Conservation (phyloP, 2,797 vertebrate species). For the Tadarida brasiliensis region DNA sequence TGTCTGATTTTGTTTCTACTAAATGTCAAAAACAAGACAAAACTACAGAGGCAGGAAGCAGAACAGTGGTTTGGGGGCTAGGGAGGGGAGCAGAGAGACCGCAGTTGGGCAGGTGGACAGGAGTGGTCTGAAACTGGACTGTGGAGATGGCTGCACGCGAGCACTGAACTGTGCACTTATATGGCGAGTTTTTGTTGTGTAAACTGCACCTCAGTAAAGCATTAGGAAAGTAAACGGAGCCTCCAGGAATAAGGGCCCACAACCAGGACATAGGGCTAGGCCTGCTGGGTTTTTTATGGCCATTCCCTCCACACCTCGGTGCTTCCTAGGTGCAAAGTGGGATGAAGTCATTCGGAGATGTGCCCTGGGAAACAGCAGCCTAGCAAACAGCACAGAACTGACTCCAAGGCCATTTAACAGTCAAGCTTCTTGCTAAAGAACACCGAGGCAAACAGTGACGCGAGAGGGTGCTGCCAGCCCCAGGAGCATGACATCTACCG, state of each 20-base stretch:
- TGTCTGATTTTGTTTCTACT: fast-evolving
- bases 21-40: background rate
- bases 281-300: background rate
- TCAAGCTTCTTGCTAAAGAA: background rate
- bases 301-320: background rate
- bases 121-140: background rate
- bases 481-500: fast-evolving
- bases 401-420: background rate
- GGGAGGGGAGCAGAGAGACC: too few species aligned
- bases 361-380: background rate
- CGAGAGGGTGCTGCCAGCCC: fast-evolving
- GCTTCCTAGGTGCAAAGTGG: background rate
- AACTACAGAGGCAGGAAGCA: background rate
- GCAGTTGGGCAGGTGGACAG: fast-evolving
- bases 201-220: background rate
- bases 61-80: fast-evolving
- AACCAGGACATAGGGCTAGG: too few species aligned
- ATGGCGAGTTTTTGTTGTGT: background rate
- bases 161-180: too few species aligned
- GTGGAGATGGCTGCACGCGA: background rate
- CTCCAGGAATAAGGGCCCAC: background rate
- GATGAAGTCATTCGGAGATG: background rate
- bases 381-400: fast-evolving
- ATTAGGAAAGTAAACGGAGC: background rate
- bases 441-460: background rate